Evolutionary conservation across 2,888 invertebrate species (phyloP), one percentile per base, ranked within the genome.

Genomic region (Aphodius sticticus): DNA sequence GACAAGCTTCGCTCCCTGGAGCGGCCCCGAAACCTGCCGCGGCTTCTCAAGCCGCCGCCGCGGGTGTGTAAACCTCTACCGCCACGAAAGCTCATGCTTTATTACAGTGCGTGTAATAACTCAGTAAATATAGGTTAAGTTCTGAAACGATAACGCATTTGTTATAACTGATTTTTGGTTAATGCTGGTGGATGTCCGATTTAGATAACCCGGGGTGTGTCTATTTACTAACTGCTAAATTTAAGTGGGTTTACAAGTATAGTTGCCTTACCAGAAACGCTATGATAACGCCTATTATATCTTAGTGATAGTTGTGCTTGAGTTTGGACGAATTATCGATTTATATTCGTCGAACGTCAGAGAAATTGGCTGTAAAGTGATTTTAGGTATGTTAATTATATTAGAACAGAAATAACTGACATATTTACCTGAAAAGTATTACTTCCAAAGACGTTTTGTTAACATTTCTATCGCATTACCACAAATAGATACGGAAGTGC

Each of bases 1-100:
- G 78, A 71, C 15, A 72, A 4, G 38, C 78, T 78, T 9, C 71
- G 70, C 72, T 78, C 78, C 71, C 78, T 71, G 37, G 78, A 78
- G n/a, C 78, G 37, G 53, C 71, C 78, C 53, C 74, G 35, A 38
- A 78, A 78, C 53, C 78, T 72, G 14, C 78, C 16, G 53, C 26
- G 15, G 35, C 71, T 74, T 35, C 74, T 35, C 16, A 35, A 9
- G 74, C 36, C 36, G 16, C 71, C 71, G 37, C 74, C 74, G n/a
- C 74, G 36, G 16, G 36, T 35, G 74, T 35, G 35, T 35, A 35
- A 37, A 74, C 74, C 70, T 15, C 70, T 37, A 74, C 74, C 74
- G 36, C 74, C 74, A n/a, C 74, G 74, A 74, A 74, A 74, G 37
- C 74, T 74, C 74, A 74, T 72, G 53, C 53, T 53, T 53, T 53